Evolutionary conservation across 2,113 vertebrate species (phyloP).

Genomic region (Pontoporia blainvillei): DNA sequence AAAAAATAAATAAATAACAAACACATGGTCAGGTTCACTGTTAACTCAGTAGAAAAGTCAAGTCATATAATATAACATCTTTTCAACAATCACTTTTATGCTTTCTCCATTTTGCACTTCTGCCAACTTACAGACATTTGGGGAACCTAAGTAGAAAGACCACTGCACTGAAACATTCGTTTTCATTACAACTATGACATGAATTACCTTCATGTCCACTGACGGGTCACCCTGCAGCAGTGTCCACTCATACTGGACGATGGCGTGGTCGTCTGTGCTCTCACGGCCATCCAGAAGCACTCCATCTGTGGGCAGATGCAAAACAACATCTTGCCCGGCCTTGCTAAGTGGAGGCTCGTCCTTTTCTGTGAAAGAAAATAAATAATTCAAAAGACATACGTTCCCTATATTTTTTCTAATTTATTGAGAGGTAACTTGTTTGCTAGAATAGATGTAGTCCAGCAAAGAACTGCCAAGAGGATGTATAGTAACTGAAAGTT

Average conservation of each 20-base stretch:
- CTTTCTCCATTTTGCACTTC: not conserved
- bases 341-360: not conserved
- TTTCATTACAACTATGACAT: not conserved
- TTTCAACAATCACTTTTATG: not conserved
- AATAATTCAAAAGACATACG: not conserved
- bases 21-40: not conserved
- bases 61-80: not conserved
- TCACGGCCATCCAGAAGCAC: constrained; percentile 92
- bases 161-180: not conserved
- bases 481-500: not conserved
- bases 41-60: not conserved
- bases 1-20: not conserved
- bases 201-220: constrained; percentile 90
- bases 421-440: not conserved
- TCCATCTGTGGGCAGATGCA: constrained; percentile 89
- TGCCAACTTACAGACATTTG: not conserved
- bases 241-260: constrained; percentile 90
- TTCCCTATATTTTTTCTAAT: not conserved
- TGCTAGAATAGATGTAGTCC: not conserved
- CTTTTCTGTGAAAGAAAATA: not conserved
- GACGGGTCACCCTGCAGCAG: constrained; percentile 88
- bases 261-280: constrained; percentile 91
- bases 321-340: not conserved
- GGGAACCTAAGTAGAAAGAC: not conserved
- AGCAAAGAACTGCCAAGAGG: not conserved